phyloP scores from a whole-genome alignment of 2,797 vertebrate species.

The Spinibarbus caldwelli region DNA sequence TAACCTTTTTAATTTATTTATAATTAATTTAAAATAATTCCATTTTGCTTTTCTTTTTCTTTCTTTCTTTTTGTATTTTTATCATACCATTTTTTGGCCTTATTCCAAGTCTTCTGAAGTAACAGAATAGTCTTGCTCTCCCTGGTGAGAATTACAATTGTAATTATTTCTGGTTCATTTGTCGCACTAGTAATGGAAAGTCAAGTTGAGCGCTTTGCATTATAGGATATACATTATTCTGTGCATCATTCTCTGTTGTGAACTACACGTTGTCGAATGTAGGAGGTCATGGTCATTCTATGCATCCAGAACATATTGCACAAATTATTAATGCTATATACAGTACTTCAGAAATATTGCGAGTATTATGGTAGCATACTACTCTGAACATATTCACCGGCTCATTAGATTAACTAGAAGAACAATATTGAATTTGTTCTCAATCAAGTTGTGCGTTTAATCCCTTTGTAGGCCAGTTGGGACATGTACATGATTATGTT shows the following conservation, averaged over 20 bases:
- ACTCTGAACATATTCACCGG: background rate
- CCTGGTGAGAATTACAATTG: background rate
- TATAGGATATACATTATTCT: background rate
- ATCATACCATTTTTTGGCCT: background rate
- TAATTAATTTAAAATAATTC: background rate
- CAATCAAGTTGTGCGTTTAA: constrained; percentile 38
- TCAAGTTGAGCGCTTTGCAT: background rate
- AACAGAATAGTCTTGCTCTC: background rate
- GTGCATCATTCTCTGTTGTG: background rate
- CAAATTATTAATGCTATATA: background rate
- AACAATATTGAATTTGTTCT: constrained; percentile 42
- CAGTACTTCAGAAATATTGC: background rate
- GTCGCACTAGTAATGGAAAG: background rate
- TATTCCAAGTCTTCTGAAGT: background rate
- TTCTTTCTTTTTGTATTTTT: background rate
- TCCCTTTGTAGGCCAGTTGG: constrained; percentile 48
- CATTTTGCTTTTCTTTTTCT: background rate
- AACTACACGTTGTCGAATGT: background rate
- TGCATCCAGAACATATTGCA: background rate
- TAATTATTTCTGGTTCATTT: constrained; percentile 15
- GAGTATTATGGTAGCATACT: background rate
- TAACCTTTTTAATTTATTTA: background rate
- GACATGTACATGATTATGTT: constrained; percentile 39
- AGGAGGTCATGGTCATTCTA: background rate
- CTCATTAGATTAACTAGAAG: constrained; percentile 38